These are phyloP conservation scores for Terrapene triunguis DNA, from an alignment of 2,113 vertebrate species.

Conservation along the genomic window DNA sequence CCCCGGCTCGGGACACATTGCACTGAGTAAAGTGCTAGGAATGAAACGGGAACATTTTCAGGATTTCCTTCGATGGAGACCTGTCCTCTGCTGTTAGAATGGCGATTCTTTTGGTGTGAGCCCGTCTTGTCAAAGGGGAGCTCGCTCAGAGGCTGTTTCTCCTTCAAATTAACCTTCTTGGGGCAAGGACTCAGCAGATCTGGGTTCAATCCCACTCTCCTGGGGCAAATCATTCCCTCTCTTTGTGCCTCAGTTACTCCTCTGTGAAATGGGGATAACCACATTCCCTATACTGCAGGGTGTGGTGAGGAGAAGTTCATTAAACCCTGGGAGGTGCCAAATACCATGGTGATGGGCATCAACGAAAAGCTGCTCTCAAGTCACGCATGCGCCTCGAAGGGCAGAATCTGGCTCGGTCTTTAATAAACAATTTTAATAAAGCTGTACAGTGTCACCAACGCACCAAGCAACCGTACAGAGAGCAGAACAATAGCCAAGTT, in stretches of 20 bases:
- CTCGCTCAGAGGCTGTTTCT: neutral
- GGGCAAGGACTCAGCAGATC: neutral
- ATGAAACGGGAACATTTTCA: neutral
- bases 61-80: constrained; percentile 8
- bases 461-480: neutral
- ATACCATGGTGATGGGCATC: neutral
- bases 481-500: neutral
- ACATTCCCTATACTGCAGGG: neutral
- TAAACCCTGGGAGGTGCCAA: neutral
- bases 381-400: neutral
- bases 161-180: neutral
- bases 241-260: neutral
- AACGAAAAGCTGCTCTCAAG: neutral
- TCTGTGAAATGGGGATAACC: neutral
- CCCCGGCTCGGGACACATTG: constrained; percentile 25
- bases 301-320: neutral
- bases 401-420: neutral
- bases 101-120: neutral
- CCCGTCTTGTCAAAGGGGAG: neutral
- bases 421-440: neutral
- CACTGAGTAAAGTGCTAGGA: constrained; percentile 4
- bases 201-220: neutral
- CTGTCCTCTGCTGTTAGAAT: neutral
- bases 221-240: neutral
- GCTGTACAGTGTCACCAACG: neutral